Base-by-base conservation (phyloP, 1,140 invertebrate genomes). In the Alviniconcha marisindica region DNA sequence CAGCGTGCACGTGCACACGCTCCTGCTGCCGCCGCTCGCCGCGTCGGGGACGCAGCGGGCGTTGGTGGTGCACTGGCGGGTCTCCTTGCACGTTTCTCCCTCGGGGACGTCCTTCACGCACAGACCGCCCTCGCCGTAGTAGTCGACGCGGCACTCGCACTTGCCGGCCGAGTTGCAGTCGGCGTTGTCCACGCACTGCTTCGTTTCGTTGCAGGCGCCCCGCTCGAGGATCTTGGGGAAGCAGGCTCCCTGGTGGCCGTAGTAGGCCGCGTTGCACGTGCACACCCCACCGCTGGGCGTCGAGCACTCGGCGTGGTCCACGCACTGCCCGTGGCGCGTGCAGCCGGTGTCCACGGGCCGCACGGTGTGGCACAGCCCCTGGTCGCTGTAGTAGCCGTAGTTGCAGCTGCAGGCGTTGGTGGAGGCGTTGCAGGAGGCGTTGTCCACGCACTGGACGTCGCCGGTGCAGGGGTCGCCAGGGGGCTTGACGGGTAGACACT, bases 381-480 rank as follows among this genome's bases (percentile, higher is more conserved):
- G 42, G 60, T 80, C 78, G 28, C 78, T 80, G 38, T 80, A 80
- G 78, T 44, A 80, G 1, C 60, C 56, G 24, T 44, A 0, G 24
- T n/a, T 2, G 40, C 78, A 80, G 54, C 14, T 28, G 60, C 78
- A 80, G 40, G n/a, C 38, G 36, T 38, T 73, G 40, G 76, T 82
- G 42, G 81, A 73, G 42, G 33, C 33, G 44, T 85, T 51, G 69
- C 84, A 85, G 15, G 48, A n/a, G 38, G 80, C 73, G 63, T 82
- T 82, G 1, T 78, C 76, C 28, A 85, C 84, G 77, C 84, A 85
- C 76, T 82, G 80, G 33, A 77, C 40, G 48, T 63, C 60, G 38
- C 18, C 78, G 2, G 78, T 44, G 60, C 78, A 80, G n/a, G 28
- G 3, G 4, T 42, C 2, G 4, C 78, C 78, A 0, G 78, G 78